Conservation (phyloP, 2,888 invertebrate species). For the Sympetrum striolatum region DNA sequence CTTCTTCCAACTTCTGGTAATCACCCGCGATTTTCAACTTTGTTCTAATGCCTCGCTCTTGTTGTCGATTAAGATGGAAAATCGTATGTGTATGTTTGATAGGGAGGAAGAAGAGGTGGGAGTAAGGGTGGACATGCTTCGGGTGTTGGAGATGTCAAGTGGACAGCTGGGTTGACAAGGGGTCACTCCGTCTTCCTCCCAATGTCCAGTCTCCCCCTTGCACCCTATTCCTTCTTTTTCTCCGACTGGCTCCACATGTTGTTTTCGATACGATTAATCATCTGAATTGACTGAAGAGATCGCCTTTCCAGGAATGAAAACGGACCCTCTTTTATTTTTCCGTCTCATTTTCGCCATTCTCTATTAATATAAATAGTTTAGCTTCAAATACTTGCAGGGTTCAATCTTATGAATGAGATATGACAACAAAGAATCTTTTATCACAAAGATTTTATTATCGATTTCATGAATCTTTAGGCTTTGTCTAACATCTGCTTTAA, state of each 20-base stretch:
- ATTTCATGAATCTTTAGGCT: too few species aligned
- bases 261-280: constrained; percentile 30
- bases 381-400: too few species aligned
- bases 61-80: constrained; percentile 25
- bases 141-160: constrained; percentile 16
- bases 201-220: neutral
- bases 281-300: neutral
- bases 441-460: too few species aligned
- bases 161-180: constrained; percentile 40
- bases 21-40: too few species aligned
- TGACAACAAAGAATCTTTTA: too few species aligned
- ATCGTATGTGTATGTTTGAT: neutral
- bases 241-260: constrained; percentile 7
- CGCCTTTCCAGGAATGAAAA: neutral
- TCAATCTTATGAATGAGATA: too few species aligned
- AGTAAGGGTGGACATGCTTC: neutral
- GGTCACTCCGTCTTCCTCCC: neutral
- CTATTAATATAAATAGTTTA: too few species aligned
- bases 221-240: constrained; percentile 18
- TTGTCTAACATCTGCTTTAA: too few species aligned
- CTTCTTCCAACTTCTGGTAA: too few species aligned
- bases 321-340: neutral
- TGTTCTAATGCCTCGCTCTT: neutral
- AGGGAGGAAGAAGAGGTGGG: neutral
- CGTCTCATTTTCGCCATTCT: neutral